Percentiles rank a stretch among this genome's conserved stretches.
These are phyloP conservation scores for Trachymyrmex septentrionalis DNA, from an alignment of 1,140 invertebrate genomes.

Conservation along the genomic window DNA sequence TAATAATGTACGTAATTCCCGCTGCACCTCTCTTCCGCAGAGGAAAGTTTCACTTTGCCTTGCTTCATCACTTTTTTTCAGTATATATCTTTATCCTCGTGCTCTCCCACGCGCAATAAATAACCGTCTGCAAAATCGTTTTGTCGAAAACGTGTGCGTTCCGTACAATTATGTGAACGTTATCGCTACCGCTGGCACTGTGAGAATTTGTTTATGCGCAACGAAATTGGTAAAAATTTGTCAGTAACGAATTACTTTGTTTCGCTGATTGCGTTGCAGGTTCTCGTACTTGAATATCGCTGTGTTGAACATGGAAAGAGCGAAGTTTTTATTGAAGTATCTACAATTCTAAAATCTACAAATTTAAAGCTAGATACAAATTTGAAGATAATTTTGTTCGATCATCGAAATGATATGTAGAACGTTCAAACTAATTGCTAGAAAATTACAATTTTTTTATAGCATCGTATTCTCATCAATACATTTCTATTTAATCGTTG, in stretches of 20 bases:
- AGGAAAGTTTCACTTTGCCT: constrained; percentile 56
- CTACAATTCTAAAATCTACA: too few relatives aligned
- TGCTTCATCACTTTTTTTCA: constrained; percentile 31
- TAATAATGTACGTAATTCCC: constrained; percentile 60
- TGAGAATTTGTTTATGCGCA: constrained; percentile 35
- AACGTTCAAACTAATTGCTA: too few relatives aligned
- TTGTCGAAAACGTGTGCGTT: constrained; percentile 41
- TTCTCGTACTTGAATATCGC: constrained; percentile 9
- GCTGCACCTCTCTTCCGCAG: constrained; percentile 46
- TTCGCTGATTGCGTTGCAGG: constrained; percentile 12
- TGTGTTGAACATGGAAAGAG: not conserved
- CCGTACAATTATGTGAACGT: constrained; percentile 50
- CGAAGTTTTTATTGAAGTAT: too few relatives aligned
- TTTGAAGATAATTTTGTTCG: too few relatives aligned
- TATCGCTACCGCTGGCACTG: constrained; percentile 32
- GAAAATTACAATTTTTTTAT: too few relatives aligned
- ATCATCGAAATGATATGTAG: too few relatives aligned
- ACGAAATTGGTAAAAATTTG: constrained; percentile 42
- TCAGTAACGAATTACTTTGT: constrained; percentile 50
- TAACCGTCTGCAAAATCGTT: constrained; percentile 55
- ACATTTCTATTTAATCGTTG: not conserved
- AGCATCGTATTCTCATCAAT: too few relatives aligned
- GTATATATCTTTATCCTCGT: constrained; percentile 18
- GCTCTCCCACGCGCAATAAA: constrained; percentile 59
- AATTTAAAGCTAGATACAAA: too few relatives aligned